phyloP scores from a whole-genome alignment of 2,797 vertebrate genomes.

The Melanitta fusca region DNA sequence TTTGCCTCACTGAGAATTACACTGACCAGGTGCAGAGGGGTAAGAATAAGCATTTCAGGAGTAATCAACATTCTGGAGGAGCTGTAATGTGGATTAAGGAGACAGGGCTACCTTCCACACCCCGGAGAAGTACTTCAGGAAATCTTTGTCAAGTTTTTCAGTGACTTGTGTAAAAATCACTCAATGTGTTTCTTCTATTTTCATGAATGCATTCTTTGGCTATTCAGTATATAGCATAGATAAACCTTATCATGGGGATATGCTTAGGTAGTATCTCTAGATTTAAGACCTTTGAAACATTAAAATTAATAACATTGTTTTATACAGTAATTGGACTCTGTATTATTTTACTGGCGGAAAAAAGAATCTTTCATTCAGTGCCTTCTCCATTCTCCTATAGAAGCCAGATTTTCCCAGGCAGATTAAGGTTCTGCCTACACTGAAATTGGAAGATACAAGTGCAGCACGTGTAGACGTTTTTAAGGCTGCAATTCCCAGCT shows the following conservation, averaged over 20 bases:
- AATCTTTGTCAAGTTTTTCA: neutral
- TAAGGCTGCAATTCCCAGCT: neutral
- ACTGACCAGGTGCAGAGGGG: neutral
- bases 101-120: neutral
- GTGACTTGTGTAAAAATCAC: neutral
- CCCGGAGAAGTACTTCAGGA: neutral
- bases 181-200: neutral
- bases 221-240: neutral
- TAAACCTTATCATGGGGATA: neutral
- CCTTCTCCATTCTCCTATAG: neutral
- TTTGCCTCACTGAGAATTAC: neutral
- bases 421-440: neutral
- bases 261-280: neutral
- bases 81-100: neutral
- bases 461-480: neutral
- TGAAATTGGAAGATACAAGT: neutral
- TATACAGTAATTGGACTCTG: neutral
- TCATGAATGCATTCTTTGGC: neutral
- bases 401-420: neutral
- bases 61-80: neutral
- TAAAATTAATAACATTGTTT: neutral
- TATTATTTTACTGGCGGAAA: neutral
- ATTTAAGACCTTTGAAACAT: neutral
- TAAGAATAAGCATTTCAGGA: neutral
- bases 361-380: neutral